Evolutionary conservation across 2,113 vertebrate species (phyloP).

Genomic region (Gymnogyps californianus): DNA sequence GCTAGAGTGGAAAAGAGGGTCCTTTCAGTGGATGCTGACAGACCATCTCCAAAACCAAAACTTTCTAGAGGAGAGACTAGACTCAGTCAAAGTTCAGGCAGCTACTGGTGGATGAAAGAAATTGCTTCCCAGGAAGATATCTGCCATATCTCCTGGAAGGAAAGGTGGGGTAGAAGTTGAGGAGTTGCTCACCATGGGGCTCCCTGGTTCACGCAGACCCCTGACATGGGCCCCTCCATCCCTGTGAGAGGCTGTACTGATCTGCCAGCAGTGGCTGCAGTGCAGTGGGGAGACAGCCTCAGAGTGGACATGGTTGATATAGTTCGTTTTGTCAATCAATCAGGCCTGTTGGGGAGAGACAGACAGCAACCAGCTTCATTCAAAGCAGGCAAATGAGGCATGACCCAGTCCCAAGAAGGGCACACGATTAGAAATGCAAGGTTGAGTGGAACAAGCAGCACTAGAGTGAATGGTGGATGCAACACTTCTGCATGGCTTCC

Average conservation of each 20-base stretch:
- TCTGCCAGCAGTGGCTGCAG: background rate
- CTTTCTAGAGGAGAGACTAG: background rate
- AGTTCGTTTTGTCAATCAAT: background rate
- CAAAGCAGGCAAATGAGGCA: background rate
- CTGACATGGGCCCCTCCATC: too few species aligned
- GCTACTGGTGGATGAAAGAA: background rate
- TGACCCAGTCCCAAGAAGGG: background rate
- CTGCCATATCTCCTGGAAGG: background rate
- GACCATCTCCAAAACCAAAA: background rate
- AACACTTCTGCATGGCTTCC: fast-evolving
- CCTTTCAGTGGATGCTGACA: background rate
- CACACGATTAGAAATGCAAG: background rate
- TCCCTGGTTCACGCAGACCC: background rate
- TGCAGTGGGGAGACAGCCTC: fast-evolving
- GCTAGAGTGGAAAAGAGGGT: background rate
- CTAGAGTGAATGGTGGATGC: background rate
- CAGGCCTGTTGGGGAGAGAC: background rate
- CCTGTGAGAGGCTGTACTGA: background rate
- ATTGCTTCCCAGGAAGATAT: background rate
- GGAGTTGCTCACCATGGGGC: background rate
- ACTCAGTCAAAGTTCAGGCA: background rate
- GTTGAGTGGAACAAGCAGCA: background rate
- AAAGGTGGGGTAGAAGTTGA: background rate
- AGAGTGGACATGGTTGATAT: fast-evolving
- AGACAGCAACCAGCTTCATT: background rate